Evolutionary conservation across 53 echinoderm and acorn worm genomes (phyloP).

Genomic region (Pentamera pediparva): DNA sequence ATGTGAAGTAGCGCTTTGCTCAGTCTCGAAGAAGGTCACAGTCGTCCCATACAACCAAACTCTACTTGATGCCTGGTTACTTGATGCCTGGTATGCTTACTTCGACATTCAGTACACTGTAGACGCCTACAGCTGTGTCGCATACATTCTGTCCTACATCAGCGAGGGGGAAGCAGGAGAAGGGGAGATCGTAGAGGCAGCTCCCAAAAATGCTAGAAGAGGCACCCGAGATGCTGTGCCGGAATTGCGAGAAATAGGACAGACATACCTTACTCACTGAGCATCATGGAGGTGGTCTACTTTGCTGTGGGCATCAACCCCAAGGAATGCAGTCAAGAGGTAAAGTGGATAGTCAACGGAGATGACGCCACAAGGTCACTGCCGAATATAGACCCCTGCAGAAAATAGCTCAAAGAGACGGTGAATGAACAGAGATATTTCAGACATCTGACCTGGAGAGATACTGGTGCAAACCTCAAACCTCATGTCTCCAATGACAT

Average conservation of each 20-base stretch:
- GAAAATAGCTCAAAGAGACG: background rate
- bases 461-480: background rate
- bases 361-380: constrained; percentile 13
- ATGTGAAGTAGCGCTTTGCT: background rate
- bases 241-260: constrained; percentile 18
- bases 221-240: background rate
- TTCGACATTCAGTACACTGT: constrained; percentile 53
- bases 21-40: background rate
- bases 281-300: constrained; percentile 31
- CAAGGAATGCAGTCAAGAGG: constrained; percentile 13
- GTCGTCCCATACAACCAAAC: constrained; percentile 26
- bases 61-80: constrained; percentile 30
- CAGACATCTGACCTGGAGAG: background rate
- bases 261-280: constrained; percentile 14
- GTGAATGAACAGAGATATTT: constrained; percentile 17
- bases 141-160: constrained; percentile 52
- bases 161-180: constrained; percentile 46
- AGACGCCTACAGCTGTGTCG: constrained; percentile 48
- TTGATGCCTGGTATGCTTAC: constrained; percentile 59
- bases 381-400: background rate
- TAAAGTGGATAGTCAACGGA: constrained; percentile 17
- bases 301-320: constrained; percentile 6
- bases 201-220: constrained; percentile 8
- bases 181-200: background rate
- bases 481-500: background rate